phyloP scores from a whole-genome alignment of 2,113 vertebrate species.

The Aythya baeri region DNA sequence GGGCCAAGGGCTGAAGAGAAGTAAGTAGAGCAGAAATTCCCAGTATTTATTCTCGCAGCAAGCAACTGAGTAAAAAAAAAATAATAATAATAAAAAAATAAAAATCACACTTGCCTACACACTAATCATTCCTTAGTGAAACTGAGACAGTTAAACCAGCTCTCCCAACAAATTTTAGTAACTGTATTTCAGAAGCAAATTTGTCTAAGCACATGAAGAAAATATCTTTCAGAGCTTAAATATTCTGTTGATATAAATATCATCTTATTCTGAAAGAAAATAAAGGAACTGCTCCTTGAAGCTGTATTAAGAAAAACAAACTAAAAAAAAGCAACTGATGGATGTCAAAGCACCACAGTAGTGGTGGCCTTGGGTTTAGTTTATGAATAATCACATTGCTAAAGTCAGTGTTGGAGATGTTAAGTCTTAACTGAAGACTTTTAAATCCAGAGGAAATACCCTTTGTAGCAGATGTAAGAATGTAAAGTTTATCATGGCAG shows the following conservation, averaged over 20 bases:
- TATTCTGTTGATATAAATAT: not conserved
- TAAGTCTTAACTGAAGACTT: slow-evolving; percentile 18
- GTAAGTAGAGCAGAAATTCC: not conserved
- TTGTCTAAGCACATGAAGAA: not conserved
- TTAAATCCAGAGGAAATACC: slow-evolving; percentile 47
- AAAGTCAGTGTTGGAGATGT: not conserved
- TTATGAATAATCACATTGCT: not conserved
- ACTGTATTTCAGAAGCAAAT: not conserved
- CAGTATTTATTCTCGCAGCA: not conserved
- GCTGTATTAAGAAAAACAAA: not conserved
- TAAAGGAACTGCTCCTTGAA: not conserved
- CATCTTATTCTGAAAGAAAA: not conserved
- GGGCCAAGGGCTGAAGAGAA: not conserved
- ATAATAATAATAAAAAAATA: not conserved
- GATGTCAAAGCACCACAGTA: not conserved
- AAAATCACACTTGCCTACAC: not conserved
- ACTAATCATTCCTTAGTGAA: not conserved
- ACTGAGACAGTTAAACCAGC: not conserved
- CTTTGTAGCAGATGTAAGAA: slow-evolving; percentile 39
- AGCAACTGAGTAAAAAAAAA: not conserved
- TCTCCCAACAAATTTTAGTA: not conserved
- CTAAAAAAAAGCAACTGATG: not conserved
- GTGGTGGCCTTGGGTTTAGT: not conserved
- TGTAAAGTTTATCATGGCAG: slow-evolving; percentile 33
- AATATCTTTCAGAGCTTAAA: not conserved